These are phyloP conservation scores for Eumacrocentrus americanus DNA, from an alignment of 2,888 invertebrate genomes.

Conservation along the genomic window DNA sequence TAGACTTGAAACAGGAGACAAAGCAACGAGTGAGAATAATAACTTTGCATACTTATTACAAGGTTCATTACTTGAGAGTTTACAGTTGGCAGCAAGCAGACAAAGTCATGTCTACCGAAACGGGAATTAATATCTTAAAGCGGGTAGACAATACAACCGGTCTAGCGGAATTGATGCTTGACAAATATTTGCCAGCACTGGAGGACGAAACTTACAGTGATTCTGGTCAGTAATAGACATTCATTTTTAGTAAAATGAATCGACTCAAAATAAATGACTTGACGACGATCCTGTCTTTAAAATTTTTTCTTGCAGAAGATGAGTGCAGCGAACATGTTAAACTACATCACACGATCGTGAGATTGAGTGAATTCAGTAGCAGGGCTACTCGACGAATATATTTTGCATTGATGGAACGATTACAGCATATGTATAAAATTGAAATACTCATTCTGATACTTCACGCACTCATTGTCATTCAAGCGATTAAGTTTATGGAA, in stretches of 20 bases:
- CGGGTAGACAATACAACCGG: slow-evolving; percentile 74
- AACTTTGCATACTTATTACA: slow-evolving; percentile 56
- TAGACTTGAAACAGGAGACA: slow-evolving; percentile 49
- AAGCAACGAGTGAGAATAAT: slow-evolving; percentile 48
- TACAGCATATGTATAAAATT: slow-evolving; percentile 53
- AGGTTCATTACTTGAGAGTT: slow-evolving; percentile 71
- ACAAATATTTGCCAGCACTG: slow-evolving; percentile 73
- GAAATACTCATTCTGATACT: slow-evolving; percentile 51
- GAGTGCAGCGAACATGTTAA: slow-evolving; percentile 50
- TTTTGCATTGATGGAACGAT: slow-evolving; percentile 46
- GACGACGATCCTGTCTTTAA: not conserved
- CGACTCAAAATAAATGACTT: not conserved
- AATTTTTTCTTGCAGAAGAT: slow-evolving; percentile 23
- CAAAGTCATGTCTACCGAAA: slow-evolving; percentile 72
- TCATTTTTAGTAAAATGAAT: not conserved
- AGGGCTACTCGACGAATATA: slow-evolving; percentile 50
- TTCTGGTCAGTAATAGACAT: slow-evolving; percentile 51
- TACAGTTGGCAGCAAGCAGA: slow-evolving; percentile 77
- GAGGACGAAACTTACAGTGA: slow-evolving; percentile 65
- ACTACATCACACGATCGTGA: slow-evolving; percentile 53
- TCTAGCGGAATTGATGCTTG: slow-evolving; percentile 74
- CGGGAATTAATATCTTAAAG: slow-evolving; percentile 72
- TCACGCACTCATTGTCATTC: slow-evolving; percentile 47
- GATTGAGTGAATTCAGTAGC: slow-evolving; percentile 50
- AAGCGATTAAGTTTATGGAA: slow-evolving; percentile 45